A percentile compares a stretch with the other conserved stretches of the same genome.
These are phyloP conservation scores for Oscheius sp. DNA, from an alignment of 2,888 invertebrate genomes.

Conservation along the genomic window DNA sequence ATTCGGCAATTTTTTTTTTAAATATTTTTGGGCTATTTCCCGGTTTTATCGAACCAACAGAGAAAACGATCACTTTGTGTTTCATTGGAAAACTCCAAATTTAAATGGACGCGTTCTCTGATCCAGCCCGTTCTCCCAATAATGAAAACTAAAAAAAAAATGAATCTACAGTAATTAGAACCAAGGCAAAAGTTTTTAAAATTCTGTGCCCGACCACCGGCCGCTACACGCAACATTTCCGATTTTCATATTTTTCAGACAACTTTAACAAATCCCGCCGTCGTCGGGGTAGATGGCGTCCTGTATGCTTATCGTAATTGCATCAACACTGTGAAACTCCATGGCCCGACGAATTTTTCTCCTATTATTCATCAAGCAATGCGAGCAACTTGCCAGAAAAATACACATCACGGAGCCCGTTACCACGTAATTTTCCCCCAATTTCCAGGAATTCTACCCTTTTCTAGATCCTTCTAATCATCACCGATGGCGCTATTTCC, in stretches of 20 bases:
- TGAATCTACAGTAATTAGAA: too few relatives aligned
- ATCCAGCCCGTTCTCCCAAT: too few relatives aligned
- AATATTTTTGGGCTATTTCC: too few relatives aligned
- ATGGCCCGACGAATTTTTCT: conserved; percentile 79
- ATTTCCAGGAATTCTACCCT: background rate
- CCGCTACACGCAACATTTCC: too few relatives aligned
- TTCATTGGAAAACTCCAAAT: too few relatives aligned
- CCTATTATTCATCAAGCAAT: conserved; percentile 78
- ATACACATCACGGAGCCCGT: conserved; percentile 42
- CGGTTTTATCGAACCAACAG: too few relatives aligned
- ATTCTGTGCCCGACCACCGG: too few relatives aligned
- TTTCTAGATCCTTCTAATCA: conserved; percentile 79
- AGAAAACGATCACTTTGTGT: too few relatives aligned
- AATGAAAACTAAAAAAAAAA: too few relatives aligned
- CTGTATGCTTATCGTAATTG: conserved; percentile 77
- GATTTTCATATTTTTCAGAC: conserved; percentile 10
- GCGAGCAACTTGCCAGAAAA: conserved; percentile 53
- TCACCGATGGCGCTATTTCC: conserved; percentile 79
- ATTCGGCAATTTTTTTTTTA: too few relatives aligned
- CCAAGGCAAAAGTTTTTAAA: too few relatives aligned
- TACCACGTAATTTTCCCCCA: conserved; percentile 53
- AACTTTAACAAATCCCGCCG: conserved; percentile 75
- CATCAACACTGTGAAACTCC: conserved; percentile 74
- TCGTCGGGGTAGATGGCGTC: conserved; percentile 76
- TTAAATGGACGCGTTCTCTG: too few relatives aligned